Evolutionary conservation across 2,888 invertebrate species (phyloP).

Genomic region (Agonopterix alstromeriana): DNA sequence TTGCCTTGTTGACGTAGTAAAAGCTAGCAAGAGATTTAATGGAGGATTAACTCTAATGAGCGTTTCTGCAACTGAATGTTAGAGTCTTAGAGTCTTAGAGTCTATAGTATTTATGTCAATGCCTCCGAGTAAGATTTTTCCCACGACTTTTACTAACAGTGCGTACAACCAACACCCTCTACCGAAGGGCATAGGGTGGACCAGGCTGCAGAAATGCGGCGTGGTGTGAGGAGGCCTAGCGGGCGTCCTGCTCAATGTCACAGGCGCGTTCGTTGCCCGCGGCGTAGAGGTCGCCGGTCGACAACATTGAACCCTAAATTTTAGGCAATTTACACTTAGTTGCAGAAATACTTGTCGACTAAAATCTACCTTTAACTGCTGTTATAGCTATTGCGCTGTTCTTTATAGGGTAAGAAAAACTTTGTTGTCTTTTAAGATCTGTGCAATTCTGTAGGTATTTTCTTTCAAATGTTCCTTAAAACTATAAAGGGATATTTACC

Average conservation of each 20-base stretch:
- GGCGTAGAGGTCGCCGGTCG: conserved; percentile 47
- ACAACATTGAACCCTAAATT: neutral
- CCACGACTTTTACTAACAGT: neutral
- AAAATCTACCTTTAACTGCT: neutral
- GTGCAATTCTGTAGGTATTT: too few relatives aligned
- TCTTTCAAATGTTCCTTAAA: too few relatives aligned
- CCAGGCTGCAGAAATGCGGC: neutral
- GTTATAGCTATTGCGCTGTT: neutral
- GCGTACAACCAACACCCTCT: conserved; percentile 1
- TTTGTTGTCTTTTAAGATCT: too few relatives aligned
- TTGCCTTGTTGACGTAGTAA: too few relatives aligned
- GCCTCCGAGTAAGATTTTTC: too few relatives aligned
- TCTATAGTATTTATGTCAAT: too few relatives aligned
- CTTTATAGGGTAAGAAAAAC: too few relatives aligned
- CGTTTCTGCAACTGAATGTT: too few relatives aligned
- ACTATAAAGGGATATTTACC: too few relatives aligned
- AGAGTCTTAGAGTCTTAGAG: too few relatives aligned
- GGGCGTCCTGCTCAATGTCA: conserved; percentile 51
- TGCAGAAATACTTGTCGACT: neutral
- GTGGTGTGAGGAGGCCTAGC: conserved; percentile 6
- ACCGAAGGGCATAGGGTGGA: neutral
- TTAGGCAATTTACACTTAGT: neutral
- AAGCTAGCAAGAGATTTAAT: too few relatives aligned
- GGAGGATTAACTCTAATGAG: too few relatives aligned
- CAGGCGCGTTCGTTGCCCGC: conserved; percentile 61